Percentiles rank a stretch among this genome's conserved stretches.
Evolutionary conservation across 2,797 vertebrate species (phyloP).

Genomic region (Sebastes aleutianus): DNA sequence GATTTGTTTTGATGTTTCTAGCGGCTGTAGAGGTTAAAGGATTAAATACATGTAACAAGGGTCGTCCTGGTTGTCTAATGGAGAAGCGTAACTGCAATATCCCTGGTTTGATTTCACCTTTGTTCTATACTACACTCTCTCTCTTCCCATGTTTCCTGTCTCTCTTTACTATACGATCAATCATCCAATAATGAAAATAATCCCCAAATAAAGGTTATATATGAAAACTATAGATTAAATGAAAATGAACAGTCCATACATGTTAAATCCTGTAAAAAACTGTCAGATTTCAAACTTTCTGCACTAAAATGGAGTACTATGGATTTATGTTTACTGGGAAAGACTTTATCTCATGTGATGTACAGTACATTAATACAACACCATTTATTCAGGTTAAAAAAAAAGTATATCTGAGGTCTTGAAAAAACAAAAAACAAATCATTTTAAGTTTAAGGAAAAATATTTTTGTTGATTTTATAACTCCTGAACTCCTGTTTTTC

Average conservation of each 20-base stretch:
- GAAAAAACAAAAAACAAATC: neutral
- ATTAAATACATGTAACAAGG: neutral
- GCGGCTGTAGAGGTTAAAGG: neutral
- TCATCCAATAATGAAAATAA: neutral
- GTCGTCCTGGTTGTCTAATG: neutral
- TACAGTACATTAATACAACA: neutral
- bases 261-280: neutral
- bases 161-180: neutral
- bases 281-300: neutral
- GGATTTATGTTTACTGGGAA: neutral
- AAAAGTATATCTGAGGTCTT: neutral
- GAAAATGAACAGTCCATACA: rapidly evolving
- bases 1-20: neutral
- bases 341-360: neutral
- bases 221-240: neutral
- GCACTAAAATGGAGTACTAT: neutral
- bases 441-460: neutral
- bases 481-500: neutral
- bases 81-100: neutral
- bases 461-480: neutral
- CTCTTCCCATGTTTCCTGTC: neutral
- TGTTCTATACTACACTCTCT: neutral
- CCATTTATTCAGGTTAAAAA: neutral
- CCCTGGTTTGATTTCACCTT: neutral
- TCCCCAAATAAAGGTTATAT: neutral